Conservation (phyloP, 2,113 vertebrate species). For the Brevimyrus niger region DNA sequence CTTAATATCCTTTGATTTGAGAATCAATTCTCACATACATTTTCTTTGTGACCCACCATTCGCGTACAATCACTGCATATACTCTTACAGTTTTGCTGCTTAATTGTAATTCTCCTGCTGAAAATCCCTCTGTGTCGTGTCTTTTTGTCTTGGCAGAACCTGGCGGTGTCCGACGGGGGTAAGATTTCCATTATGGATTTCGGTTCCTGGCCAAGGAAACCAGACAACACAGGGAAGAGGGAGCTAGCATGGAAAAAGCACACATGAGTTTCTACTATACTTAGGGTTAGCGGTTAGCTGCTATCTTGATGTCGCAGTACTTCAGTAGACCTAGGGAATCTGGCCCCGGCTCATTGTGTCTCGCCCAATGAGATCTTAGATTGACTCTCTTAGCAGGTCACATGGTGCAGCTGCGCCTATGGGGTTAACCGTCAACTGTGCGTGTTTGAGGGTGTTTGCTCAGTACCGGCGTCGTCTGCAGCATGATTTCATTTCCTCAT, state of each 20-base stretch:
- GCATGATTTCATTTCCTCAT: background rate
- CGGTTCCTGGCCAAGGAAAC: background rate
- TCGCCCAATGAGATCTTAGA: background rate
- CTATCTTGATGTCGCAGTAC: background rate
- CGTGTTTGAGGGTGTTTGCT: background rate
- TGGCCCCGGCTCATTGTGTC: background rate
- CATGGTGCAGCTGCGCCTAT: background rate
- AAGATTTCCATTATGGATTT: slow-evolving; percentile 36
- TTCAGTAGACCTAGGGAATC: background rate
- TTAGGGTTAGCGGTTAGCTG: background rate
- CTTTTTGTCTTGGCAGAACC: slow-evolving; percentile 48
- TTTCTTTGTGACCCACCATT: background rate
- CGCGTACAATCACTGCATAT: background rate
- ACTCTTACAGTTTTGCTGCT: background rate
- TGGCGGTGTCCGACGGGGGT: slow-evolving; percentile 73
- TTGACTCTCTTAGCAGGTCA: background rate
- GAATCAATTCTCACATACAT: background rate
- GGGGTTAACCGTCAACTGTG: background rate
- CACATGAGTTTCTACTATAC: background rate
- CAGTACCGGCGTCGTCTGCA: background rate
- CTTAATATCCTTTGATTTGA: background rate
- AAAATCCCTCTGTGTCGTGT: slow-evolving; percentile 10
- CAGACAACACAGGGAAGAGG: background rate
- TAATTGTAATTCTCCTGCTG: background rate
- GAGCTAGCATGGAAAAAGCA: background rate